Evolutionary conservation across 2,888 invertebrate species (phyloP).

Genomic region (Tipula helvola): DNA sequence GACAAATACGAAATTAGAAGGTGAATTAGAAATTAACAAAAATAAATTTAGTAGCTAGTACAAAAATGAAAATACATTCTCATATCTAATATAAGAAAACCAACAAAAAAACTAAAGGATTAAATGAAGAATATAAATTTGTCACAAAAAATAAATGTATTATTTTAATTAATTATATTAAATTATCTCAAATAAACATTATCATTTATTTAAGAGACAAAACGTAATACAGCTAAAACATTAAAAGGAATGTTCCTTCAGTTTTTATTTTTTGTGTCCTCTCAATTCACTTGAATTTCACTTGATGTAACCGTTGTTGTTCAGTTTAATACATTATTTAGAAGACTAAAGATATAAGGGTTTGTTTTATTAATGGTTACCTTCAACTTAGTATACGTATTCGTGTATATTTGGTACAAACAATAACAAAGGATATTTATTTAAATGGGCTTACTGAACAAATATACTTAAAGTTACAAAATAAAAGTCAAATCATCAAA

Average conservation of each 20-base stretch:
- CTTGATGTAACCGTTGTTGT: neutral
- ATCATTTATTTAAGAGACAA: neutral
- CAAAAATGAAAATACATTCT: neutral
- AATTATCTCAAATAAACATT: slow-evolving; percentile 4
- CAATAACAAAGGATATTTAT: neutral
- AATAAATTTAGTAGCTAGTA: neutral
- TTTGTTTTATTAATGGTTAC: neutral
- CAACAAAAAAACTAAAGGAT: neutral
- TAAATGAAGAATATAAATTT: neutral
- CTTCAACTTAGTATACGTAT: neutral
- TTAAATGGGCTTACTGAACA: neutral
- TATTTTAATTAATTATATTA: slow-evolving; percentile 4
- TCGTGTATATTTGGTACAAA: neutral
- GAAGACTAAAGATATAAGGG: neutral
- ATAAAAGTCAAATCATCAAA: neutral
- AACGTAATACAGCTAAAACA: neutral
- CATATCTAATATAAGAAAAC: neutral
- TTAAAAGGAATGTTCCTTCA: neutral
- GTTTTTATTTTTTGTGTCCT: neutral
- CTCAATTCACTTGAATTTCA: neutral
- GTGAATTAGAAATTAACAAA: neutral
- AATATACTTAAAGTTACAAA: neutral
- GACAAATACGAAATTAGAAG: neutral
- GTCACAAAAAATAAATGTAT: neutral
- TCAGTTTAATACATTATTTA: neutral